These are phyloP conservation scores for Rhynchomys soricoides DNA, from an alignment of 2,113 vertebrate species.

Conservation along the genomic window DNA sequence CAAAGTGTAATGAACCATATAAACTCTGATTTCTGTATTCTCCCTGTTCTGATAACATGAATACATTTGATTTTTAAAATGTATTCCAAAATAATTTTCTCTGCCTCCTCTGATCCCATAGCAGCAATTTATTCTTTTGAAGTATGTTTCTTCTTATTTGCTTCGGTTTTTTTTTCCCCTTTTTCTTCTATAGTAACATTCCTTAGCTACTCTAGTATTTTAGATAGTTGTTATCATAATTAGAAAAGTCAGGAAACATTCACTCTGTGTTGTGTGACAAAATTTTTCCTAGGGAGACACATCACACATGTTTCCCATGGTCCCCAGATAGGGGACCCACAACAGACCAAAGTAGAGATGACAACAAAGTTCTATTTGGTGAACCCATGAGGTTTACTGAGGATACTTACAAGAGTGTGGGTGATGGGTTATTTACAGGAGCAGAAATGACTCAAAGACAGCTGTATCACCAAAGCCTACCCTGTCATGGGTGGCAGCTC, in stretches of 20 bases:
- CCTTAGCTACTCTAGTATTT: neutral
- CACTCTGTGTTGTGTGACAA: neutral
- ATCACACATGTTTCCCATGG: neutral
- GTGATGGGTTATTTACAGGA: neutral
- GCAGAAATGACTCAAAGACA: neutral
- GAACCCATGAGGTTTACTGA: neutral
- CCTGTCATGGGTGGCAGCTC: neutral
- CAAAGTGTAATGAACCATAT: neutral
- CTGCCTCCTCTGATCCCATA: neutral
- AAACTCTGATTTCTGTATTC: conserved; percentile 12
- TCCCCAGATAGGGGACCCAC: neutral
- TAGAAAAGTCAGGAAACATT: conserved; percentile 10
- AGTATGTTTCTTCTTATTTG: neutral
- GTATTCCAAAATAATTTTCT: conserved; percentile 33
- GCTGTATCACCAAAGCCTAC: neutral
- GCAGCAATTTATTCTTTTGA: conserved; percentile 45
- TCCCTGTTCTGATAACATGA: conserved; percentile 50
- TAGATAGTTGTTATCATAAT: conserved; percentile 44
- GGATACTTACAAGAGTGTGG: neutral
- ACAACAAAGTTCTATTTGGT: neutral
- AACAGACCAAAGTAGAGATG: neutral
- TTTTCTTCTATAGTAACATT: neutral
- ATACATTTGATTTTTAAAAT: conserved; percentile 28
- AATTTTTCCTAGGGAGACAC: neutral
- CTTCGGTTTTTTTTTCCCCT: conserved; percentile 22